phyloP scores from a whole-genome alignment of 2,888 invertebrate genomes.

The Lepidochitona cinerea region DNA sequence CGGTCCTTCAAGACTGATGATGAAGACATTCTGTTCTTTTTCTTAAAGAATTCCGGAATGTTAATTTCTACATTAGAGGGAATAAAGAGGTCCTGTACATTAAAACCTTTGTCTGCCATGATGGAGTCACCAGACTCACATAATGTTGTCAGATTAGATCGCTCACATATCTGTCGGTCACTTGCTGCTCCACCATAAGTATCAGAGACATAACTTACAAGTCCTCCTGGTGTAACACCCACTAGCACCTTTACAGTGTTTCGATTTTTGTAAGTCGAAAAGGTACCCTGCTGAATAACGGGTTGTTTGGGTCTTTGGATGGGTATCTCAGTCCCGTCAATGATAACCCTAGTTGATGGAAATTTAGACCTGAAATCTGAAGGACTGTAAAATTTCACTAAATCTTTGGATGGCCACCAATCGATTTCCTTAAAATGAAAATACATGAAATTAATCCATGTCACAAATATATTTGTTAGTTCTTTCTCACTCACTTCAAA shows the following conservation, averaged over 20 bases:
- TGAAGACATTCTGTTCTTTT: constrained; percentile 31
- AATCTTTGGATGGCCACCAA: constrained; percentile 11
- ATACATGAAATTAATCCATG: constrained; percentile 23
- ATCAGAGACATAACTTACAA: constrained; percentile 13
- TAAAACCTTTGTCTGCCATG: constrained; percentile 32
- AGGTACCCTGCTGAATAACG: constrained; percentile 23
- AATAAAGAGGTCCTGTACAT: constrained; percentile 33
- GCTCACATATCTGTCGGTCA: constrained; percentile 34
- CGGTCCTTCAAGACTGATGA: constrained; percentile 23
- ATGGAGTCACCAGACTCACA: constrained; percentile 31
- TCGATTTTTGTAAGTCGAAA: constrained; percentile 22
- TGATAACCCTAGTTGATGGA: constrained; percentile 17
- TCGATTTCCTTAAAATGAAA: constrained; percentile 14
- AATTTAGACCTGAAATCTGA: constrained; percentile 16
- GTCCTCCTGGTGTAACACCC: constrained; percentile 19
- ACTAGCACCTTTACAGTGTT: constrained; percentile 24
- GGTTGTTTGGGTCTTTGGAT: constrained; percentile 18
- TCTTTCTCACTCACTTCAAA: constrained; percentile 5
- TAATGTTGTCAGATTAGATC: constrained; percentile 12
- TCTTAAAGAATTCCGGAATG: constrained; percentile 38
- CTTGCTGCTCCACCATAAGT: constrained; percentile 32
- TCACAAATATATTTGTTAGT: constrained; percentile 13
- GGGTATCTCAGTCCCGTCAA: constrained; percentile 18
- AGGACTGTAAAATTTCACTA: constrained; percentile 10
- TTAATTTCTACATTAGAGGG: constrained; percentile 29